These are phyloP conservation scores for Mactra quadrangularis DNA, from an alignment of 1,140 invertebrate species.

Conservation along the genomic window DNA sequence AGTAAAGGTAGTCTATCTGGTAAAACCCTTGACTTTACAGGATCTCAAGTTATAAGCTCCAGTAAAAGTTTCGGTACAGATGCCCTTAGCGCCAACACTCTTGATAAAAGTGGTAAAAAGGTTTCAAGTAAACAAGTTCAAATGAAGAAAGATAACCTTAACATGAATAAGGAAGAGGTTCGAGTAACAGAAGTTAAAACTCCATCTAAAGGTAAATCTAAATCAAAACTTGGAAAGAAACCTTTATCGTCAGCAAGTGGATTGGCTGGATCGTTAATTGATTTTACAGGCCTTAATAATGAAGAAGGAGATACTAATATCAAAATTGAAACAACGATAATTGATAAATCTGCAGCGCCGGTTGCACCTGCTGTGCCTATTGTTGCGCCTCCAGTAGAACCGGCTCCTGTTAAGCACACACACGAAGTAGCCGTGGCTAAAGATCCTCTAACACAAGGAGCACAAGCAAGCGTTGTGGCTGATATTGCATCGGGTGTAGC, in stretches of 20 bases:
- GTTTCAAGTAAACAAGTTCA: background rate
- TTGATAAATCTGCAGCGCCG: too few relatives aligned
- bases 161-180: background rate
- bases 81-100: background rate
- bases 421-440: too few relatives aligned
- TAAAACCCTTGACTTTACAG: slow-evolving; percentile 19
- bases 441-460: too few relatives aligned
- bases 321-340: too few relatives aligned
- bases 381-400: too few relatives aligned
- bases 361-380: too few relatives aligned
- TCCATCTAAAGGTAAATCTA: too few relatives aligned
- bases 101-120: background rate
- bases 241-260: background rate
- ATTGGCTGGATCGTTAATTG: slow-evolving; percentile 4
- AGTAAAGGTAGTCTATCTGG: background rate
- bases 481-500: background rate
- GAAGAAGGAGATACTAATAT: too few relatives aligned
- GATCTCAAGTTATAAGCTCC: background rate
- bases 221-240: too few relatives aligned
- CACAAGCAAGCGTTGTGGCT: too few relatives aligned
- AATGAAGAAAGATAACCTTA: background rate
- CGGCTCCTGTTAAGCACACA: too few relatives aligned
- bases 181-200: background rate
- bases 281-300: background rate
- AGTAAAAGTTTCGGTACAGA: background rate